Evolutionary conservation across 2,888 invertebrate genomes (phyloP), one percentile per base, ranked within the genome.

Genomic region (Diplazon laetatorius): DNA sequence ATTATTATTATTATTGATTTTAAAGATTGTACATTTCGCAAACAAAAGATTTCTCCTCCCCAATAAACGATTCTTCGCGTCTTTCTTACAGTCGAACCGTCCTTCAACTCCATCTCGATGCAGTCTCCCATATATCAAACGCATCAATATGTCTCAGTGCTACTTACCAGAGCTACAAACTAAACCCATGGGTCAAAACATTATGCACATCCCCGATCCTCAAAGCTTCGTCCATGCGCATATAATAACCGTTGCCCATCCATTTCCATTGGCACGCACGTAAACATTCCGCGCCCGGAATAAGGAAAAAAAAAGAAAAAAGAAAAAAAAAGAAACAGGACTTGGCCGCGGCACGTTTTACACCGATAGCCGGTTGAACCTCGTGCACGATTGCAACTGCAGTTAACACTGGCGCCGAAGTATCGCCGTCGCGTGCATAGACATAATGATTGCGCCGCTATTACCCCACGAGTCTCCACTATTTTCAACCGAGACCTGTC

Each of bases 21-120:
- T 65, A 35, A 60, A 60, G 18, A 66, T 59, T 39, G 59, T 22
- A 50, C 39, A 59, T 48, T 37, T 48, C 48, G 22, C 57, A 39
- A 22, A 39, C 22, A 48, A 60, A 66, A 73, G 48, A 57, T 42
- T 74, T 68, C n/a, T n/a, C n/a, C n/a, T n/a, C n/a, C n/a, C n/a
- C 66, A 68, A 74, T 74, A 59, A 68, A 74, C 74, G 66, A 74
- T 74, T 68, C 59, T 68, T 68, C 30, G 60, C 60, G 68, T 68
- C 74, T 68, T 74, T 74, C 66, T 42, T 18, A 10, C 22, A 12
- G 48, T 66, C 65, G 22, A 63, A 44, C 20, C 73, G 65, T 66
- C 59, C 59, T 73, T 73, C 50, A n/a, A 20, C 50, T 50, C 50
- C n/a, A n/a, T 39, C 60, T n/a, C 60, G 42, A 50, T 42, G 42